These are phyloP conservation scores for cattle (Bos taurus) DNA, from an alignment of 2,113 vertebrate genomes.

Conservation along the genomic window ARS-UCD2.0 NC_037328.1:80628001-80628500, in stretches of 20 bases:
- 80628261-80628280: background rate
- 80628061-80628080: background rate
- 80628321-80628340: background rate
- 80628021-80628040: background rate
- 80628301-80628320: background rate
- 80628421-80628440: background rate
- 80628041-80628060: background rate
- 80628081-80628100: background rate
- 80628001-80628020: constrained; percentile 10
- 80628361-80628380: background rate
- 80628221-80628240: background rate
- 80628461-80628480: background rate
- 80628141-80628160: background rate
- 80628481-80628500: background rate
- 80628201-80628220: background rate
- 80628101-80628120: background rate
- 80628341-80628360: background rate
- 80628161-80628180: background rate
- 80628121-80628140: background rate
- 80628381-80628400: background rate
- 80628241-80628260: background rate
- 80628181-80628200: background rate
- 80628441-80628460: background rate
- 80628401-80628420: background rate
- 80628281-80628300: background rate